Evolutionary conservation across 1,140 invertebrate species (phyloP).

Genomic region (Palaemon carinicauda): DNA sequence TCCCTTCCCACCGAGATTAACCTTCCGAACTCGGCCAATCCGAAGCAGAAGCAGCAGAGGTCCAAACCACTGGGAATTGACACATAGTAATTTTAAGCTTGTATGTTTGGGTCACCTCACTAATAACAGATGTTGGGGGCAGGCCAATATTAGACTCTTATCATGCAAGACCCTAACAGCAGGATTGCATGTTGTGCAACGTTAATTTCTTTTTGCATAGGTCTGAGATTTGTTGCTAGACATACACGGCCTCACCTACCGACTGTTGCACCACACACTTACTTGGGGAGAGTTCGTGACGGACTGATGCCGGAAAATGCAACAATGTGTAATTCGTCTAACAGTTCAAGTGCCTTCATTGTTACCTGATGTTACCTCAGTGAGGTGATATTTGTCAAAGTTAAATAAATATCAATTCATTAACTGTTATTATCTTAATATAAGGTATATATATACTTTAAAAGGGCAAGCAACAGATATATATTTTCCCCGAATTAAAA

Average conservation of each 20-base stretch:
- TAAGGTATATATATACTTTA: too few species aligned
- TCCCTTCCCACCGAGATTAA: neutral
- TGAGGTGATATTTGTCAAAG: too few species aligned
- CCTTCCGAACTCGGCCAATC: too few species aligned
- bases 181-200: neutral
- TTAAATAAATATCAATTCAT: too few species aligned
- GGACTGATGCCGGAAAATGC: too few species aligned
- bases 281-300: neutral
- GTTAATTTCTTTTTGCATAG: neutral
- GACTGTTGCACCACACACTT: neutral
- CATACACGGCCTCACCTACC: neutral
- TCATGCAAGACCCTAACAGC: conserved; percentile 20
- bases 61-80: conserved; percentile 12
- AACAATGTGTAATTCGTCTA: too few species aligned
- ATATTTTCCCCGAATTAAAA: too few species aligned
- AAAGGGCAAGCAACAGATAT: too few species aligned
- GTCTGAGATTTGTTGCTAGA: too few species aligned
- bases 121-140: conserved; percentile 19
- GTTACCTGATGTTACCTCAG: too few species aligned
- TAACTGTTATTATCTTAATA: too few species aligned
- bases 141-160: neutral
- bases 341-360: too few species aligned
- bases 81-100: conserved; percentile 21
- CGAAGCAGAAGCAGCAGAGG: neutral
- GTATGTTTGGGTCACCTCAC: conserved; percentile 14